Percentiles rank a stretch among this genome's conserved stretches.
phyloP scores from a whole-genome alignment of 1,140 invertebrate species.

The Zaprionus nigranus region DNA sequence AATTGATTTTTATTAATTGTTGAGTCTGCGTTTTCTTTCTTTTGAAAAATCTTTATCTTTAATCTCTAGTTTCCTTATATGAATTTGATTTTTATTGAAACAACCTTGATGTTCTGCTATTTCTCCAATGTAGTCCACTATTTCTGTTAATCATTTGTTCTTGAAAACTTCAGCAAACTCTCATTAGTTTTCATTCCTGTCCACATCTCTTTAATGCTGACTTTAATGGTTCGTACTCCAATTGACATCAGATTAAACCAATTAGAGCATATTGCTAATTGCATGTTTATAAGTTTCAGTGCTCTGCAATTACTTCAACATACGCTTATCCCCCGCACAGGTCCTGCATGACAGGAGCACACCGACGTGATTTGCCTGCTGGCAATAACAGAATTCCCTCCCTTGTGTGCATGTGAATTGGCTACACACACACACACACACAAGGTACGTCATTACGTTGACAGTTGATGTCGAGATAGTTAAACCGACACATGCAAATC shows the following conservation, averaged over 20 bases:
- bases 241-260: background rate
- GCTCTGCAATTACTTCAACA: slow-evolving; percentile 18
- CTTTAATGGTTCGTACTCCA: slow-evolving; percentile 5
- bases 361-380: slow-evolving; percentile 15
- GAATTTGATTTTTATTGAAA: no score
- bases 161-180: background rate
- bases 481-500: slow-evolving; percentile 36
- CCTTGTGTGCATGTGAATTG: slow-evolving; percentile 15
- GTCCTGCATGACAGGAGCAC: background rate
- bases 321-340: background rate
- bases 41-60: no score
- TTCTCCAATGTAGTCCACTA: no score
- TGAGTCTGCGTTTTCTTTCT: no score
- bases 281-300: slow-evolving; percentile 5
- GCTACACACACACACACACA: background rate
- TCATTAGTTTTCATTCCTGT: background rate
- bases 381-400: slow-evolving; percentile 5
- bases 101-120: no score
- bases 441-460: no score
- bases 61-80: no score
- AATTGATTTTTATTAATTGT: no score
- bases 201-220: background rate
- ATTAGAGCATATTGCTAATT: slow-evolving; percentile 30
- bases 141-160: background rate
- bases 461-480: slow-evolving; percentile 12